Evolutionary conservation across 2,113 vertebrate species (phyloP).

Genomic region (Saccopteryx leptura): DNA sequence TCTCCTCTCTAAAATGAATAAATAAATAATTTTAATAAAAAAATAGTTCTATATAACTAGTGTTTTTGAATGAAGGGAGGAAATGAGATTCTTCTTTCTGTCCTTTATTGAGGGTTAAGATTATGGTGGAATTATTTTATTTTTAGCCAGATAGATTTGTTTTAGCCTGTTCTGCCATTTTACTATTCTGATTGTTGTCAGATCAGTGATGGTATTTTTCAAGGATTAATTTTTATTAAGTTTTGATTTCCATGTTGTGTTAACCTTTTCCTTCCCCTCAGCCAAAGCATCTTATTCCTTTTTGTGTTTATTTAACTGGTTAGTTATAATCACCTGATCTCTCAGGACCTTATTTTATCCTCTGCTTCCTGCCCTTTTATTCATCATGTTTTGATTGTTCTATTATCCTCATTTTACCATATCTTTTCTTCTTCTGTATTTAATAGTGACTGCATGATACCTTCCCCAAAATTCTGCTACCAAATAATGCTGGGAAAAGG

Average conservation of each 20-base stretch:
- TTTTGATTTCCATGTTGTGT: slow-evolving; percentile 59
- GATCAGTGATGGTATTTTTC: slow-evolving; percentile 60
- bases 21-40: neutral
- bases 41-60: neutral
- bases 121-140: slow-evolving; percentile 54
- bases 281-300: neutral
- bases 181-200: slow-evolving; percentile 31
- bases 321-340: slow-evolving; percentile 57
- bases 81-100: slow-evolving; percentile 14
- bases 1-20: no score
- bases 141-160: slow-evolving; percentile 51
- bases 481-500: neutral
- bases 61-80: slow-evolving; percentile 13
- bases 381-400: neutral
- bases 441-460: neutral
- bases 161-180: slow-evolving; percentile 52
- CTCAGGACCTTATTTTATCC: neutral
- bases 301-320: slow-evolving; percentile 23
- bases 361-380: neutral
- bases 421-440: slow-evolving; percentile 1
- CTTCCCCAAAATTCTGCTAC: neutral
- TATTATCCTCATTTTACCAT: neutral
- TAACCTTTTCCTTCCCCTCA: neutral
- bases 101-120: neutral
- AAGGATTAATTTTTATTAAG: slow-evolving; percentile 60